Evolutionary conservation across 2,797 vertebrate species (phyloP).

Genomic region (Hephaestus fuliginosus): DNA sequence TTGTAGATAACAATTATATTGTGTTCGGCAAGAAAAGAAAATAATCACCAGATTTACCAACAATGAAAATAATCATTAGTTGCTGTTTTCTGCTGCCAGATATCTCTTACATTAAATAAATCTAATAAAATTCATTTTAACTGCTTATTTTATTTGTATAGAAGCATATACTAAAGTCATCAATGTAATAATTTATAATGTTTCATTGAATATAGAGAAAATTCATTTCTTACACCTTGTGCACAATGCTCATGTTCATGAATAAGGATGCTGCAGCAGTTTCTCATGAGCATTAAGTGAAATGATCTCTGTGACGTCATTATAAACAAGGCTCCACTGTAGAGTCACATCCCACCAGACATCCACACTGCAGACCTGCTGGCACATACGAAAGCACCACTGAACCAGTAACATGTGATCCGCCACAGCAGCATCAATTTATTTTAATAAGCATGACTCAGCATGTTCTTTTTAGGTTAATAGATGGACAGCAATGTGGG

Average conservation of each 20-base stretch:
- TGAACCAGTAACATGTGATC: constrained; percentile 12
- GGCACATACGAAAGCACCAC: background rate
- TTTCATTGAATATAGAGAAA: background rate
- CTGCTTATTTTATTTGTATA: background rate
- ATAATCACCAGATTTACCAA: background rate
- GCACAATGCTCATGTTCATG: background rate
- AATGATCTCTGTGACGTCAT: background rate
- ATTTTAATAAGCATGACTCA: constrained; percentile 29
- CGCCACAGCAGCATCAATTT: constrained; percentile 26
- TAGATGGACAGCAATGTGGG: background rate
- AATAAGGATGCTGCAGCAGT: background rate
- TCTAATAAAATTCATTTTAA: background rate
- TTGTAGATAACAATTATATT: background rate
- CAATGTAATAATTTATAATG: background rate
- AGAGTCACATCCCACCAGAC: background rate
- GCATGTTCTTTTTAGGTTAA: constrained; percentile 18
- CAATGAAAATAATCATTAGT: background rate
- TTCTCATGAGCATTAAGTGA: background rate
- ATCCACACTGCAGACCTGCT: constrained; percentile 18
- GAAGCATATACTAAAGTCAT: background rate
- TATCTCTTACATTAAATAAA: background rate
- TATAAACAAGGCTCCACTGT: constrained; percentile 14
- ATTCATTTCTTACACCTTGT: background rate
- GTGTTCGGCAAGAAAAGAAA: background rate
- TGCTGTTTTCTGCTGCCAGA: background rate